Conservation (phyloP, 2,888 invertebrate genomes). For the Lasioglossum pauxillum region DNA sequence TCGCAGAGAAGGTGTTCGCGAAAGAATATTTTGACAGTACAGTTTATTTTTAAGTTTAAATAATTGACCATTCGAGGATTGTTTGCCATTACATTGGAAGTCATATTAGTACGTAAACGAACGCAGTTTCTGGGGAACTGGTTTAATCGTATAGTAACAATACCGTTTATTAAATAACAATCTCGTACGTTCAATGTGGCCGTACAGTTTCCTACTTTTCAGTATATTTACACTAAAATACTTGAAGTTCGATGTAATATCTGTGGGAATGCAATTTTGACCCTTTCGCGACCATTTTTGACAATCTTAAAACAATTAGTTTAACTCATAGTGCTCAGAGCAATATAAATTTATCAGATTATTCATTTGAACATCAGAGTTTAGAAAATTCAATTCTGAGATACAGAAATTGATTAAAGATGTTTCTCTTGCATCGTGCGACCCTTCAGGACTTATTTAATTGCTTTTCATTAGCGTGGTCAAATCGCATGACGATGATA, state of each 20-base stretch:
- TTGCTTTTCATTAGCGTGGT: not conserved
- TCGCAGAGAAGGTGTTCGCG: not conserved
- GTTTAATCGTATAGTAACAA: slow-evolving; percentile 31
- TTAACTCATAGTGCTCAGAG: not conserved
- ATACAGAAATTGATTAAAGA: not conserved
- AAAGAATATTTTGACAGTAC: not conserved
- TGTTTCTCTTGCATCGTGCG: not conserved
- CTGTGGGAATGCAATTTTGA: not conserved
- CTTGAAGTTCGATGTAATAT: slow-evolving; percentile 6
- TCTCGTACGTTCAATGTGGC: not conserved
- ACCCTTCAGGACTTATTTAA: not conserved
- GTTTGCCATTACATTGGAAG: slow-evolving; percentile 25
- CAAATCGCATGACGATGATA: not conserved
- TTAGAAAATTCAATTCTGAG: not conserved
- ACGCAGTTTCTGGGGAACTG: slow-evolving; percentile 3
- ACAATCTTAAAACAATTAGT: not conserved
- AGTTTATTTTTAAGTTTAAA: slow-evolving; percentile 39
- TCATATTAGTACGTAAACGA: slow-evolving; percentile 12
- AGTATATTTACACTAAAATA: slow-evolving; percentile 46
- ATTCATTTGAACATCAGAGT: not conserved
- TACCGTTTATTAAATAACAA: slow-evolving; percentile 22
- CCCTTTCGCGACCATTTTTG: not conserved
- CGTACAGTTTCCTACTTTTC: not conserved
- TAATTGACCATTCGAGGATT: slow-evolving; percentile 22
- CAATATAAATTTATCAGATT: not conserved